Evolutionary conservation across 2,888 invertebrate species (phyloP), one percentile per base, ranked within the genome.

Genomic region (Isoperla grammatica): DNA sequence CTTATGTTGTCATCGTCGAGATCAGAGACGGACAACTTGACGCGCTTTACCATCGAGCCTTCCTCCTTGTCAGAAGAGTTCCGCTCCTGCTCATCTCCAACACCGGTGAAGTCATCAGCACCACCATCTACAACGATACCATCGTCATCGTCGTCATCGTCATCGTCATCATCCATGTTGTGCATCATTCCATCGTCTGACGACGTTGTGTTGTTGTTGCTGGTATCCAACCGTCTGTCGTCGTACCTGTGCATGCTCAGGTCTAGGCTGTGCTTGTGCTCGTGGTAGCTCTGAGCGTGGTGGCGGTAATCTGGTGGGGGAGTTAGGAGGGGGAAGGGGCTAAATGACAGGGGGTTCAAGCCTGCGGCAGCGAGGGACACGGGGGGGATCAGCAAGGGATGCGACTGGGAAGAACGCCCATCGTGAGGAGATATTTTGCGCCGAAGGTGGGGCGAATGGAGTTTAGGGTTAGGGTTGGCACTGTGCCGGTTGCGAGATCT

Each of bases 381-480:
- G 55, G 91, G 87, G 63, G 91, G 79, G 2, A 91, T 77, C 45
- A 92, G 78, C 9, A 90, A 85, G 1, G 71, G 73, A 73, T 92
- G 92, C 1, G 91, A 84, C 77, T 92, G 92, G 2, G 93, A 85
- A 62, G 91, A 92, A 66, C 95, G 81, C 0, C 95, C 95, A 68
- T 95, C 95, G 69, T 95, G 94, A 0, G 95, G 95, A 17, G 94
- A 94, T 68, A 95, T 94, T 77, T 96, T 96, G 67, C 96, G 79
- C 62, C 95, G 81, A 66, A 95, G 77, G 73, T 96, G 95, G 1
- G 97, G 95, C 59, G 95, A 95, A 75, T 98, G 98, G 15, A 98
- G 78, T 74, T 98, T 98, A 0, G 98, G 98, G 76, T 98, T 98
- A 0, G 97, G 97, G 75, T 98, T 98, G 9, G 97, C 96, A 74